Percentiles rank a stretch among this genome's conserved stretches.
These are phyloP conservation scores for Chionoecetes opilio DNA, from an alignment of 1,140 invertebrate species.

Conservation along the genomic window DNA sequence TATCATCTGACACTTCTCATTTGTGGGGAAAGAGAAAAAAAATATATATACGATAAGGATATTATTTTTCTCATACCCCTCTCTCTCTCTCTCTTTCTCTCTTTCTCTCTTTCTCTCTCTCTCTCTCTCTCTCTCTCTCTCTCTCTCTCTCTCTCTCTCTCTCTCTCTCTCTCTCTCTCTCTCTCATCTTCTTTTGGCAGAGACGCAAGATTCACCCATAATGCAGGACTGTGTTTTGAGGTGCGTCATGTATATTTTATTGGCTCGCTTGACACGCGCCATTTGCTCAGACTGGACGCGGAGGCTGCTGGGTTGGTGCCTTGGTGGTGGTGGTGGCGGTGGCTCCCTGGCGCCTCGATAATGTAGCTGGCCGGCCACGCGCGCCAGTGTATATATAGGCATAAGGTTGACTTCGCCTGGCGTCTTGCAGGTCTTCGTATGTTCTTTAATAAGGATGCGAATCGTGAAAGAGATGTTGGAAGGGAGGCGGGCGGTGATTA, in stretches of 20 bases:
- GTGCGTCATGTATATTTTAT: constrained; percentile 21
- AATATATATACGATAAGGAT: constrained; percentile 30
- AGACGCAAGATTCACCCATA: neutral
- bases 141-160: neutral
- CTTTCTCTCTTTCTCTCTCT: neutral
- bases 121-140: neutral
- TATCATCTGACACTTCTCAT: constrained; percentile 42
- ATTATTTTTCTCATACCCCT: neutral
- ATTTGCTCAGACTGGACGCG: neutral
- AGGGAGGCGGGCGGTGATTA: too few relatives aligned
- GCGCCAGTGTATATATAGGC: too few relatives aligned
- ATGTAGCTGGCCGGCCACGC: too few relatives aligned
- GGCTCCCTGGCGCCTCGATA: too few relatives aligned
- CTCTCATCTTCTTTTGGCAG: constrained; percentile 16
- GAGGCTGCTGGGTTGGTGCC: neutral
- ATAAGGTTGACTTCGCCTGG: too few relatives aligned
- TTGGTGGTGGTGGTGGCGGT: neutral
- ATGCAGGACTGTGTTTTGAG: neutral
- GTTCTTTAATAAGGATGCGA: too few relatives aligned
- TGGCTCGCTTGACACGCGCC: constrained; percentile 12
- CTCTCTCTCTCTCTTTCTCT: neutral
- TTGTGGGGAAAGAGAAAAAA: constrained; percentile 31
- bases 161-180: neutral
- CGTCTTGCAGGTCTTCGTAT: too few relatives aligned
- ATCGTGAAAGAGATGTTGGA: too few relatives aligned